phyloP scores from a whole-genome alignment of 2,797 vertebrate genomes.

The Periophthalmus magnuspinnatus region DNA sequence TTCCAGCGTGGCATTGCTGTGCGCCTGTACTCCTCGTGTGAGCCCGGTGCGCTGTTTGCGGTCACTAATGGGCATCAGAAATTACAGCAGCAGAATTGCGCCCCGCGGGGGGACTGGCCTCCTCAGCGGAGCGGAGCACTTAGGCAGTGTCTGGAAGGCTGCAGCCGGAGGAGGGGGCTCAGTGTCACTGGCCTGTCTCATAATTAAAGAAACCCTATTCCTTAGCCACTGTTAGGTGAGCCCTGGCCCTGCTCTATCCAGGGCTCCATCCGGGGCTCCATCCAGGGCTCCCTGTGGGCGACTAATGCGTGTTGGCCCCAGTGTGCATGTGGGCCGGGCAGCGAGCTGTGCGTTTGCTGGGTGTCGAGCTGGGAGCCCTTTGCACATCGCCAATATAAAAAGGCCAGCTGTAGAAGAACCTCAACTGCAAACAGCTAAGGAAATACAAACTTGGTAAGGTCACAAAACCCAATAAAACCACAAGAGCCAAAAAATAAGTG shows the following conservation, averaged over 20 bases:
- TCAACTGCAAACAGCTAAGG: slow-evolving; percentile 43
- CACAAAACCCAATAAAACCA: slow-evolving; percentile 42
- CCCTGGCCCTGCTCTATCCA: slow-evolving; percentile 60
- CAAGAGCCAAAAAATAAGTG: slow-evolving; percentile 47
- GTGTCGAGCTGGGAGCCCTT: slow-evolving; percentile 59
- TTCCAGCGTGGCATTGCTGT: slow-evolving; percentile 57
- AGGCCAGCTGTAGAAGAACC: slow-evolving; percentile 51
- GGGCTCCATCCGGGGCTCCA: slow-evolving; percentile 51
- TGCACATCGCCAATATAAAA: slow-evolving; percentile 52
- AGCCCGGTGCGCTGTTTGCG: slow-evolving; percentile 76
- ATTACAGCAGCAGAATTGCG: slow-evolving; percentile 75
- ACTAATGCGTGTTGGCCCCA: slow-evolving; percentile 69
- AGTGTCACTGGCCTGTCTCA: slow-evolving; percentile 74
- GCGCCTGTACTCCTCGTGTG: slow-evolving; percentile 65
- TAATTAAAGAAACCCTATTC: slow-evolving; percentile 81
- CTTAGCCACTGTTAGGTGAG: slow-evolving; percentile 76
- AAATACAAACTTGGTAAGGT: slow-evolving; percentile 51
- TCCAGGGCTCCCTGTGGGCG: slow-evolving; percentile 67
- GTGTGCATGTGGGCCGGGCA: slow-evolving; percentile 66
- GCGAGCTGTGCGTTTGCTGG: slow-evolving; percentile 61
- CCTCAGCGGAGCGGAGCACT: slow-evolving; percentile 75
- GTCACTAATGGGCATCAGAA: slow-evolving; percentile 81
- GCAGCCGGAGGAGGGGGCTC: slow-evolving; percentile 68
- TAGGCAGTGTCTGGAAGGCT: slow-evolving; percentile 76
- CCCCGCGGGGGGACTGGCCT: slow-evolving; percentile 75